phyloP scores from a whole-genome alignment of 2,888 invertebrate genomes.

The Cheilosia soror region DNA sequence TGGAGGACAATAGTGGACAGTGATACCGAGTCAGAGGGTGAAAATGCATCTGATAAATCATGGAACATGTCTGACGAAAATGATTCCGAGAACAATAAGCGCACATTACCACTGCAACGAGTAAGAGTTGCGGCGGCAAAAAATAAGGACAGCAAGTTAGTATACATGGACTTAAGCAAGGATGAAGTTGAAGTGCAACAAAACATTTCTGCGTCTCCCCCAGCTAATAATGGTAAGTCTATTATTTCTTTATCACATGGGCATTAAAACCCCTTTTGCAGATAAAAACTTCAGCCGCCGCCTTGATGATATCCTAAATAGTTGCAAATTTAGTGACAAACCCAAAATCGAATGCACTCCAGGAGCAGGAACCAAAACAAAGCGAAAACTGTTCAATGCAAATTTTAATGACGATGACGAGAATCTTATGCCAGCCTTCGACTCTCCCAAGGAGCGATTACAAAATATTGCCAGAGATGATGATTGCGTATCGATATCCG shows the following conservation, averaged over 20 bases:
- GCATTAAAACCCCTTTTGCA: conserved; percentile 42
- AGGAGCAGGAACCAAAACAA: conserved; percentile 75
- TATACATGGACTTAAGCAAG: conserved; percentile 81
- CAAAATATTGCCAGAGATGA: conserved; percentile 62
- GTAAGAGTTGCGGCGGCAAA: no score
- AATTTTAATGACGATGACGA: conserved; percentile 79
- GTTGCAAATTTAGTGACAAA: conserved; percentile 78
- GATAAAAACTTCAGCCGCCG: conserved; percentile 77
- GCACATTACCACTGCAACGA: conserved; percentile 25
- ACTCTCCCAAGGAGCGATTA: conserved; percentile 47
- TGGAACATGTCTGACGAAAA: conserved; percentile 45
- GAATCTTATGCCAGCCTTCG: conserved; percentile 37
- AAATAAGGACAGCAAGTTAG: conserved; percentile 74
- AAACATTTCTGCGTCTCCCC: conserved; percentile 63
- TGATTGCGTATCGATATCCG: conserved; percentile 48
- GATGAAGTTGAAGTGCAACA: conserved; percentile 61
- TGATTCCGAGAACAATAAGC: conserved; percentile 56
- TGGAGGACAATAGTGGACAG: conserved; percentile 78
- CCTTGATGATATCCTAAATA: conserved; percentile 79
- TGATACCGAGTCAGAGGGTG: conserved; percentile 76
- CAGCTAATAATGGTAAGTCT: conserved; percentile 77
- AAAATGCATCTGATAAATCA: conserved; percentile 79
- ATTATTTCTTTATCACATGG: neutral
- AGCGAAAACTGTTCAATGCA: conserved; percentile 81
- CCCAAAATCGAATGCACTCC: conserved; percentile 78